phyloP scores from a whole-genome alignment of 2,113 vertebrate genomes.

The Phycodurus eques region DNA sequence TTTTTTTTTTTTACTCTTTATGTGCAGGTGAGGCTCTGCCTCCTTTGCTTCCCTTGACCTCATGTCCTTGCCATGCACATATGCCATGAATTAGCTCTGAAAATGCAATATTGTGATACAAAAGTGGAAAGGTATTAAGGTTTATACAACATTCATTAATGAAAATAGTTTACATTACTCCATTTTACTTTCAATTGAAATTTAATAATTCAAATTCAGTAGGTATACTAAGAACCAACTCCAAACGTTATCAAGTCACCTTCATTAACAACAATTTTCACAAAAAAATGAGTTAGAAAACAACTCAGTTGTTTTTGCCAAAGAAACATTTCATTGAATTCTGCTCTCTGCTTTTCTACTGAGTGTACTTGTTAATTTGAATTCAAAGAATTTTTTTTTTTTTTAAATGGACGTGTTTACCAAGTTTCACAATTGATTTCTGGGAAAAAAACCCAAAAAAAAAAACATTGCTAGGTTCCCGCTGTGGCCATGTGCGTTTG shows the following conservation, averaged over 20 bases:
- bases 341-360: background rate
- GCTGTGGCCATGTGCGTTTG: conserved; percentile 24
- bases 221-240: background rate
- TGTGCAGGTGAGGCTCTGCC: too few species aligned
- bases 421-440: conserved; percentile 30
- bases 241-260: background rate
- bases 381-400: background rate
- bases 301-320: background rate
- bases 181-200: too few species aligned
- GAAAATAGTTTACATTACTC: too few species aligned
- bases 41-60: too few species aligned
- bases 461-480: conserved; percentile 17
- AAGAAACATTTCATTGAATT: background rate
- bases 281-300: background rate
- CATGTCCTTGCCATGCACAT: too few species aligned
- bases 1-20: too few species aligned
- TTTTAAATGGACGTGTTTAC: conserved; percentile 31
- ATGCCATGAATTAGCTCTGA: too few species aligned
- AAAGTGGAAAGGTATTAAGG: too few species aligned
- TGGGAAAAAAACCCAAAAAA: background rate
- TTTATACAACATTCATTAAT: too few species aligned
- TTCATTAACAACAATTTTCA: background rate
- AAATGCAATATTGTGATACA: too few species aligned
- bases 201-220: too few species aligned
- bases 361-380: background rate